These are phyloP conservation scores for Pentalonia nigronervosa DNA, from an alignment of 1,140 invertebrate genomes.

Conservation along the genomic window DNA sequence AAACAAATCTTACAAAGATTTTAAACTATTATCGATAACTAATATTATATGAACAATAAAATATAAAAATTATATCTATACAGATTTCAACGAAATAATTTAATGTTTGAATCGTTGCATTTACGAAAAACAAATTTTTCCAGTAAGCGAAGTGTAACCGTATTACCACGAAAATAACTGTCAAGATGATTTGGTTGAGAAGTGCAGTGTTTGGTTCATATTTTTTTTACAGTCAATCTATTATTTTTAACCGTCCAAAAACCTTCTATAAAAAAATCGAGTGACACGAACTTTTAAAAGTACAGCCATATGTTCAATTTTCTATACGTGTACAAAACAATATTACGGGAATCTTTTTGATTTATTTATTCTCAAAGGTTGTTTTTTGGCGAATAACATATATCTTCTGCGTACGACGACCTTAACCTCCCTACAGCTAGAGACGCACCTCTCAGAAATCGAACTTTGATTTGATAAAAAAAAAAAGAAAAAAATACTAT, in stretches of 20 bases:
- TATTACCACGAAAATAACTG: not conserved
- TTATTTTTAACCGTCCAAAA: not conserved
- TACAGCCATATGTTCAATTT: not conserved
- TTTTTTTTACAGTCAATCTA: not conserved
- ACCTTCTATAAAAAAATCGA: not conserved
- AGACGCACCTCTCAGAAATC: not conserved
- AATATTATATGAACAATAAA: no score
- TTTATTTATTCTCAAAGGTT: not conserved
- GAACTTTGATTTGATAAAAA: not conserved
- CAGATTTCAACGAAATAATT: not conserved
- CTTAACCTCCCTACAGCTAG: not conserved
- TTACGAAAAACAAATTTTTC: no score
- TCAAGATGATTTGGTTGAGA: not conserved
- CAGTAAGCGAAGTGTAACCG: no score
- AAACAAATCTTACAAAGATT: no score
- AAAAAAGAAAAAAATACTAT: not conserved
- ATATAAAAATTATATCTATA: not conserved
- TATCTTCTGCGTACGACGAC: no score
- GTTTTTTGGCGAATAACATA: not conserved
- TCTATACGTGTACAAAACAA: not conserved
- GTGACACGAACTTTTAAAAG: not conserved
- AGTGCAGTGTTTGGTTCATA: not conserved
- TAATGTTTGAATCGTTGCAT: no score
- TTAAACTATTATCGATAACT: no score
- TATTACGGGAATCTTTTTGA: not conserved